Base-by-base conservation (phyloP, 2,797 vertebrate genomes). In the Sebastes hopkinsi region DNA sequence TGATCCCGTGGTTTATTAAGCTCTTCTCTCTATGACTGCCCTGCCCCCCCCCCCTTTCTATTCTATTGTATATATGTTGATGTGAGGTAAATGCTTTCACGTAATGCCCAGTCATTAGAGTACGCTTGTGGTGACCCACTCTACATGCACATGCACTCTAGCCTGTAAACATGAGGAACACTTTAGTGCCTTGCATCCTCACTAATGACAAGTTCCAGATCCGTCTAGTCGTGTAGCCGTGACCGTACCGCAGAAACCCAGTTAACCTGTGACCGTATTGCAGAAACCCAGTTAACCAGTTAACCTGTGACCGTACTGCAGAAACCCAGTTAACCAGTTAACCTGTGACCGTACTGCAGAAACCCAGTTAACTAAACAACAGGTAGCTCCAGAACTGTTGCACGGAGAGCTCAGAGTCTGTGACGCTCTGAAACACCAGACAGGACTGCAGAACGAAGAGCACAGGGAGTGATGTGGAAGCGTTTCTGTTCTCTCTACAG, bases 171-270 rank as follows among this genome's bases (percentile, higher is more conserved):
- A 84, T 50, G 86, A 92, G 92, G 92, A 94, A 94, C 89, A 93
- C 88, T 93, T 93, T 92, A 94, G 94, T 95, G 94, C 94, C 94
- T 95, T 95, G 93, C 91, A 93, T 92, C 89, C 86, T 92, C 90
- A 92, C 86, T 92, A 91, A 89, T 90, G 88, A 89, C 71, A 79
- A 77, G 89, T 92, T 91, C 85, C 91, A 86, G 67, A 82, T 75
- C 69, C 77, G 83, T 88, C 69, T 69, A 72, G 81, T 87, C 83
- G 71, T 71, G 79, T 87, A 77, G 73, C 81, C 79, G 81, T 84
- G 78, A 81, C 82, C 83, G 79, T 81, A 71, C 82, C 52, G 74
- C 88, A 85, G 61, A 85, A 70, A 34, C 32, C 32, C 32, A 34
- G 9, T 34, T 34, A 34, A 34, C 30, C 32, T 30, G 30, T 30